These are phyloP conservation scores for Zaprionus africanus DNA, from an alignment of 1,140 invertebrate species.

Conservation along the genomic window DNA sequence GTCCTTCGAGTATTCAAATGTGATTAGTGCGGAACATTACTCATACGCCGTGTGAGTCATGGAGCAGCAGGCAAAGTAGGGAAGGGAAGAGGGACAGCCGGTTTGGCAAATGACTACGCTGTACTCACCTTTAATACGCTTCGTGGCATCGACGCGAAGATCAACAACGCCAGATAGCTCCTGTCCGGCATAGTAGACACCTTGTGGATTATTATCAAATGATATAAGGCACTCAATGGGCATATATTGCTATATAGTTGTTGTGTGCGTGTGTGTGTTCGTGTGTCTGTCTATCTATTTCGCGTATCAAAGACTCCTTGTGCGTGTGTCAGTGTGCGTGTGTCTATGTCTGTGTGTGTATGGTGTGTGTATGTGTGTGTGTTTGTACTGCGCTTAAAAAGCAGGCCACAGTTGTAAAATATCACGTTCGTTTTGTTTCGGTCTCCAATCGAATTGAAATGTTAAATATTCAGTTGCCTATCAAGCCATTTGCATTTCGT, in stretches of 20 bases:
- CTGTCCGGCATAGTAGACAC: slow-evolving; percentile 86
- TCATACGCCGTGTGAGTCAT: slow-evolving; percentile 68
- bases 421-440: slow-evolving; percentile 61
- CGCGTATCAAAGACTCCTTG: neutral
- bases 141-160: slow-evolving; percentile 80
- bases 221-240: slow-evolving; percentile 85
- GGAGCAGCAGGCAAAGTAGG: neutral
- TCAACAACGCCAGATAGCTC: slow-evolving; percentile 85
- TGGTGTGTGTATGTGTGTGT: slow-evolving; percentile 1
- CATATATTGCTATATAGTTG: slow-evolving; percentile 81
- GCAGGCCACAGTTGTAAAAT: slow-evolving; percentile 71
- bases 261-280: slow-evolving; percentile 35
- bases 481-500: slow-evolving; percentile 70
- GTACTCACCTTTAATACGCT: slow-evolving; percentile 79
- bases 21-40: slow-evolving; percentile 42
- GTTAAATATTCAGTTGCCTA: slow-evolving; percentile 67
- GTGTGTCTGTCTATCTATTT: slow-evolving; percentile 7
- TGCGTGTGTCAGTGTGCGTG: slow-evolving; percentile 13
- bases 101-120: neutral
- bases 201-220: slow-evolving; percentile 85
- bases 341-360: slow-evolving; percentile 22
- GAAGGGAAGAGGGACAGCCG: neutral
- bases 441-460: slow-evolving; percentile 45
- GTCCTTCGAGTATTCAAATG: slow-evolving; percentile 56
- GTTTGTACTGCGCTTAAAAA: slow-evolving; percentile 64